A percentile compares a stretch with the other conserved stretches of the same genome.
phyloP scores from a whole-genome alignment of 2,888 invertebrate genomes.

The Hartigia nigra region DNA sequence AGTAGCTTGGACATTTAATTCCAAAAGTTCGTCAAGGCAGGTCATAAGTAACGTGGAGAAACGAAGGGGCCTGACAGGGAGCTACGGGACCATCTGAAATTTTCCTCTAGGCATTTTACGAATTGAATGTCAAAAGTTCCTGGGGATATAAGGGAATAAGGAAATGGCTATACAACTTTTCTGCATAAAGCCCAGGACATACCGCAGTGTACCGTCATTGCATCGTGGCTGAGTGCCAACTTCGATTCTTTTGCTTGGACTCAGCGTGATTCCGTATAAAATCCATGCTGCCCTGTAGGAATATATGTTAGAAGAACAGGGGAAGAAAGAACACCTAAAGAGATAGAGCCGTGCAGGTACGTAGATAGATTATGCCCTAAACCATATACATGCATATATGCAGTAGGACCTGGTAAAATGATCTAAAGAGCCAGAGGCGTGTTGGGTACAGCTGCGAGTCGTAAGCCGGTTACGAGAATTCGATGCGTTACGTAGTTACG shows the following conservation, averaged over 20 bases:
- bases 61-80: background rate
- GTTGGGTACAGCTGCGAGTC: background rate
- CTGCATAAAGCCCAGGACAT: background rate
- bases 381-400: too few species aligned
- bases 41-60: background rate
- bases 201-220: background rate
- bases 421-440: background rate
- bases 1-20: background rate
- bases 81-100: background rate
- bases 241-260: background rate
- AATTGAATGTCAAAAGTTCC: background rate
- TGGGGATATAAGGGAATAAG: background rate
- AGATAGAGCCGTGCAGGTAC: background rate
- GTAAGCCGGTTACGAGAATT: background rate
- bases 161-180: background rate
- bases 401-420: background rate
- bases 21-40: background rate
- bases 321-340: background rate
- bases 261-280: slow-evolving; percentile 7
- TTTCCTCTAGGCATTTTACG: background rate
- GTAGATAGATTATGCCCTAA: too few species aligned
- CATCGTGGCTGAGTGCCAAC: background rate
- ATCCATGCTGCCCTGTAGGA: background rate
- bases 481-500: background rate
- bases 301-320: background rate